Base-by-base conservation (phyloP, 1,140 invertebrate genomes). In the Orchestia grillus region DNA sequence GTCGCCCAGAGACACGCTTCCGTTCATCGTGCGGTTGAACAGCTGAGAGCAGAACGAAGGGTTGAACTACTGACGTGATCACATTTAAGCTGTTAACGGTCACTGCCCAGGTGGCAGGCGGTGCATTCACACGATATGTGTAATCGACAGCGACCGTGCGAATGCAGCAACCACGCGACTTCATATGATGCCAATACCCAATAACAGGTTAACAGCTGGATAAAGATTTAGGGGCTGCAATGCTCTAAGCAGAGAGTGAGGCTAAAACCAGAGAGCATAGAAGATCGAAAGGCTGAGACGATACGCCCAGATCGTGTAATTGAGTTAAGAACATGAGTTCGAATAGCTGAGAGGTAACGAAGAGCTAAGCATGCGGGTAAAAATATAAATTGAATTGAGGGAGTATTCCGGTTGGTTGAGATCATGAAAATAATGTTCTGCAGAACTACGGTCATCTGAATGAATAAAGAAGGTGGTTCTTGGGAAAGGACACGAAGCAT, bases 1-100 rank as follows among this genome's bases (percentile, higher is more conserved):
- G 36, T 90, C 87, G 8, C 96, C 96, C 28, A 96, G 41, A 87
- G 57, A 96, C 41, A 96, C 96, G 96, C 90, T 57, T 1, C 96
- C 96, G 23, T 96, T 90, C 41, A 96, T 45, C 41, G 47, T 53
- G 0, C 43, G 62, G 62, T 96, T 45, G 45, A 96, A 96, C 43
- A 96, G 44, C 96, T 96, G 44, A n/a, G 44, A 40, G 36, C 4
- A 40, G 11, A 94, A 94, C 40, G 62, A 77, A 28, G 62, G 62
- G 62, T 36, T 77, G 1, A 77, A 77, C 62, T 77, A 23, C 62
- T 77, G 28, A 15, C 1, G 36, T 3, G 28, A 77, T 23, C 62
- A 77, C 28, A 28, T n/a, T n/a, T n/a, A n/a, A n/a, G n/a, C n/a
- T n/a, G n/a, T n/a, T n/a, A n/a, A n/a, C n/a, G n/a, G n/a, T n/a